These are phyloP conservation scores for Pomatorhinus ruficollis DNA, from an alignment of 2,113 vertebrate genomes.

Conservation along the genomic window DNA sequence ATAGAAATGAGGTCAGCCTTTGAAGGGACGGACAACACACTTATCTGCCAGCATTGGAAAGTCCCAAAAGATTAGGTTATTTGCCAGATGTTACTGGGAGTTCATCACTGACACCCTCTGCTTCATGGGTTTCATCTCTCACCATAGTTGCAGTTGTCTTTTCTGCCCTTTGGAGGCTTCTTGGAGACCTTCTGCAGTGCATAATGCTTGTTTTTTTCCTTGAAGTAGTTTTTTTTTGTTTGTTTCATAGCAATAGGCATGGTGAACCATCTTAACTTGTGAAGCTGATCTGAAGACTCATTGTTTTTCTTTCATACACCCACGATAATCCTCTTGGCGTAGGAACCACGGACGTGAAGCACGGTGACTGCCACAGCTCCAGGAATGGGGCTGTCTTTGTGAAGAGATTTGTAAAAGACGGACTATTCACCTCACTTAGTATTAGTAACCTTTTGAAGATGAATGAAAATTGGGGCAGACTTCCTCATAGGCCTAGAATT, in stretches of 20 bases:
- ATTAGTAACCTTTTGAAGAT: neutral
- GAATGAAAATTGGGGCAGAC: neutral
- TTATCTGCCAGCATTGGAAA: slow-evolving; percentile 40
- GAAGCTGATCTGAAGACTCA: neutral
- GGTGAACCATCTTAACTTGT: neutral
- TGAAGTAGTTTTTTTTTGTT: neutral
- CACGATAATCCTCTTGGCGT: neutral
- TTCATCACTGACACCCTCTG: slow-evolving; percentile 58
- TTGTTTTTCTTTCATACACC: slow-evolving; percentile 44
- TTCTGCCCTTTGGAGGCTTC: slow-evolving; percentile 51
- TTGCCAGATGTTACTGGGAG: slow-evolving; percentile 68
- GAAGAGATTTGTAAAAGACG: neutral
- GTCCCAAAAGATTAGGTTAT: slow-evolving; percentile 33
- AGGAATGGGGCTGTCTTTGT: neutral
- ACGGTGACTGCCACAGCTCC: neutral
- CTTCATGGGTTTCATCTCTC: slow-evolving; percentile 35
- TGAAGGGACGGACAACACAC: neutral
- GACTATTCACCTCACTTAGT: neutral
- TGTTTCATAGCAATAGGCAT: slow-evolving; percentile 12
- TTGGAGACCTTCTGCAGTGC: neutral
- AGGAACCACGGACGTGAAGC: neutral
- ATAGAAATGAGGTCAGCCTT: slow-evolving; percentile 51
- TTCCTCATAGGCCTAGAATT: neutral
- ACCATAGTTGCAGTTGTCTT: neutral
- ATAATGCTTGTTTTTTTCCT: neutral